These are phyloP conservation scores for Micronycteris hirsuta DNA, from an alignment of 2,113 vertebrate genomes.

Conservation along the genomic window DNA sequence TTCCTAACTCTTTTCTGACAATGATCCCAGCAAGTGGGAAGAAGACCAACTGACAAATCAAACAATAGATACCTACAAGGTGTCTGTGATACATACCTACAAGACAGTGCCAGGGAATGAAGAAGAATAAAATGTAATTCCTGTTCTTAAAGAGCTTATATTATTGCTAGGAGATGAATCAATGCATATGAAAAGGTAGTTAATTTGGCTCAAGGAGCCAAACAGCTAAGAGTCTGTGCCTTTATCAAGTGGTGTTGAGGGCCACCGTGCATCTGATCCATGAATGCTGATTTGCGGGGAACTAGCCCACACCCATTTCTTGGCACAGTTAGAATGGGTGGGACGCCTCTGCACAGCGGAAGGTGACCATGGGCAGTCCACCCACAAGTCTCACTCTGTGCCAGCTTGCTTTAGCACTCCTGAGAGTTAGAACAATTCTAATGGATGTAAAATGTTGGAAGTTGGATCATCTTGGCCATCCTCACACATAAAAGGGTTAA, in stretches of 20 bases:
- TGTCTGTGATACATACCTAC: background rate
- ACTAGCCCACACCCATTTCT: too few relatives aligned
- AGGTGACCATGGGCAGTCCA: too few relatives aligned
- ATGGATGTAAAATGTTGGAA: too few relatives aligned
- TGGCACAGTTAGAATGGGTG: too few relatives aligned
- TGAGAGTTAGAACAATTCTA: too few relatives aligned
- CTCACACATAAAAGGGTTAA: too few relatives aligned
- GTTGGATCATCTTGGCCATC: too few relatives aligned
- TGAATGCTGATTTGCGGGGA: too few relatives aligned
- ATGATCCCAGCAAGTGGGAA: background rate
- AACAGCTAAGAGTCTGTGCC: background rate
- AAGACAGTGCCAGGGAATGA: background rate
- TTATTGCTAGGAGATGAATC: background rate
- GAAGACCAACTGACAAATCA: background rate
- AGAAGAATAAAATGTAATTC: background rate
- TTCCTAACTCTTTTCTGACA: background rate
- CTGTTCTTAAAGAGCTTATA: background rate
- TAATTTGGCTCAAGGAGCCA: background rate
- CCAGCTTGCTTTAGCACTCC: too few relatives aligned
- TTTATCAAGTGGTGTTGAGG: background rate
- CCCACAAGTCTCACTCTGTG: too few relatives aligned
- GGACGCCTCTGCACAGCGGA: too few relatives aligned
- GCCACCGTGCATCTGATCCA: too few relatives aligned
- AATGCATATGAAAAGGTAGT: background rate
- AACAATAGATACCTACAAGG: background rate